Percentiles rank a stretch among this genome's conserved stretches.
Evolutionary conservation across 1,140 invertebrate species (phyloP).

Genomic region (Heliconius congener): DNA sequence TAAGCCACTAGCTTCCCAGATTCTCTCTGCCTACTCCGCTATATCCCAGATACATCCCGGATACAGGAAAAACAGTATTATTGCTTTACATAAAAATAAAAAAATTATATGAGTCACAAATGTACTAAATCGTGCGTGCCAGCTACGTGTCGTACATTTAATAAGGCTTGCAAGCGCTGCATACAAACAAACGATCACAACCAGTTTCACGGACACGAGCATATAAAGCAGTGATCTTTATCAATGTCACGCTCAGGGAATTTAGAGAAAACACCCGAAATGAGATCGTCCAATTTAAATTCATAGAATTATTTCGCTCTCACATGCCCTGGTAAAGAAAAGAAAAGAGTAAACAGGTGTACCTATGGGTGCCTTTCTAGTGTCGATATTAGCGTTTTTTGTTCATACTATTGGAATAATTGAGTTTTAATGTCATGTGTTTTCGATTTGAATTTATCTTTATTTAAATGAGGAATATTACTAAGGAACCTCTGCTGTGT

Average conservation of each 20-base stretch:
- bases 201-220: slow-evolving; percentile 56
- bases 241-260: slow-evolving; percentile 64
- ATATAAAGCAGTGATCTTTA: slow-evolving; percentile 59
- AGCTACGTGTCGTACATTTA: slow-evolving; percentile 45
- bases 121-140: too few species aligned
- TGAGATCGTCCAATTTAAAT: slow-evolving; percentile 46
- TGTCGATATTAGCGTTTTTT: slow-evolving; percentile 23
- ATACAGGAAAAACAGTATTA: too few species aligned
- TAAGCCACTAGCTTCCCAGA: too few species aligned
- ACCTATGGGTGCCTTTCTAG: slow-evolving; percentile 1
- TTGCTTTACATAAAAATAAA: too few species aligned
- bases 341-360: slow-evolving; percentile 10
- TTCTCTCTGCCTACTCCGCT: too few species aligned
- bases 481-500: too few species aligned
- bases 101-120: too few species aligned
- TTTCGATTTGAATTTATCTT: neutral
- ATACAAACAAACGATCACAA: slow-evolving; percentile 50
- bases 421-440: neutral
- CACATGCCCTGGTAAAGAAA: slow-evolving; percentile 8
- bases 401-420: neutral
- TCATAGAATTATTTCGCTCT: slow-evolving; percentile 39
- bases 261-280: slow-evolving; percentile 56
- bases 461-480: too few species aligned
- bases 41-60: too few species aligned
- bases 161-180: slow-evolving; percentile 53